Percentiles rank a stretch among this genome's conserved stretches.
Evolutionary conservation across 2,113 vertebrate species (phyloP).

Genomic region (Macquaria ambigua): DNA sequence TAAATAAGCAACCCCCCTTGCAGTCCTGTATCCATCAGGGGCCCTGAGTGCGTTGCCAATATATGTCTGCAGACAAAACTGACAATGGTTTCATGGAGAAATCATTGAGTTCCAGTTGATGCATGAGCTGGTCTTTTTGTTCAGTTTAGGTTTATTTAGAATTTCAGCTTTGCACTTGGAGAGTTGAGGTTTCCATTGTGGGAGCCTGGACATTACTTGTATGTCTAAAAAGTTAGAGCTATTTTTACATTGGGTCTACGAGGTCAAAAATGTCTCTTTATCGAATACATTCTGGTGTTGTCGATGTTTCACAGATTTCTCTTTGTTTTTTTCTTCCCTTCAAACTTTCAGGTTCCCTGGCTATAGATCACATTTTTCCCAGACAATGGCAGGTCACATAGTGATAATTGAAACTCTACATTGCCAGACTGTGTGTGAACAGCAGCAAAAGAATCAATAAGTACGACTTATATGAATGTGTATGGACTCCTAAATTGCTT

Average conservation of each 20-base stretch:
- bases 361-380: conserved; percentile 74
- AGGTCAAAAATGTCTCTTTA: conserved; percentile 50
- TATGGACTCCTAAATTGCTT: conserved; percentile 79
- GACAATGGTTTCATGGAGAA: conserved; percentile 52
- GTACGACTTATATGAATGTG: conserved; percentile 77
- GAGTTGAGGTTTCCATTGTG: background rate
- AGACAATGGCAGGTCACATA: conserved; percentile 76
- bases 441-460: conserved; percentile 78
- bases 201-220: background rate
- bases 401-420: conserved; percentile 77
- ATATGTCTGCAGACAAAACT: conserved; percentile 47
- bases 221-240: conserved; percentile 18
- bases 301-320: conserved; percentile 24
- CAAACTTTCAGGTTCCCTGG: conserved; percentile 49
- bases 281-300: conserved; percentile 28
- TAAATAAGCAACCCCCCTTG: conserved; percentile 70
- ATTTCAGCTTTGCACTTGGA: conserved; percentile 12
- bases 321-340: conserved; percentile 31
- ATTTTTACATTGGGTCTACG: conserved; percentile 22
- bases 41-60: conserved; percentile 40
- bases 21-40: conserved; percentile 47
- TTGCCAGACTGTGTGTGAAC: conserved; percentile 75
- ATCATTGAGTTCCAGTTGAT: conserved; percentile 41
- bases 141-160: conserved; percentile 37
- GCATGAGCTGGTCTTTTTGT: conserved; percentile 44